A percentile compares a stretch with the other conserved stretches of the same genome.
Conservation (phyloP, 2,797 vertebrate species). For the Acestrorhynchus altus region DNA sequence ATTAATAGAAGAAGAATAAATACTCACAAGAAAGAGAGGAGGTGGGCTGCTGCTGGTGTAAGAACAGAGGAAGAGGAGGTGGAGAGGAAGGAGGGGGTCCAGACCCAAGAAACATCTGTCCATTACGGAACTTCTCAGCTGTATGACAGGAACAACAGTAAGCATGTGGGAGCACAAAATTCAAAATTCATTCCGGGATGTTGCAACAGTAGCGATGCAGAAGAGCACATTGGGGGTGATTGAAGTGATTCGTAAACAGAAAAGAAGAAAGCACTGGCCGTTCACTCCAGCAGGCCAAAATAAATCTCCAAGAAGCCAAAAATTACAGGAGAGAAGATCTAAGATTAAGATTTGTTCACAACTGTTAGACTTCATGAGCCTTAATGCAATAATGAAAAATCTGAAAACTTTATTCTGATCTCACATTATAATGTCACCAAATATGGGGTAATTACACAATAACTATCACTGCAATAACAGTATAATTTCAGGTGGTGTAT, state of each 20-base stretch:
- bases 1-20: slow-evolving; percentile 79
- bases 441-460: too few species aligned
- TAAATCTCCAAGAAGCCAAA: neutral
- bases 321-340: neutral
- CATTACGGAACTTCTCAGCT: slow-evolving; percentile 74
- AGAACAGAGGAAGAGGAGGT: slow-evolving; percentile 45
- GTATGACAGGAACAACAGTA: slow-evolving; percentile 76
- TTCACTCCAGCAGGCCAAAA: slow-evolving; percentile 6
- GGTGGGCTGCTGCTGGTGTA: slow-evolving; percentile 60
- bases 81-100: neutral
- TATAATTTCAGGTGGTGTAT: too few species aligned
- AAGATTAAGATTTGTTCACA: neutral
- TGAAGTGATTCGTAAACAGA: slow-evolving; percentile 54
- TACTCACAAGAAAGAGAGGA: slow-evolving; percentile 68
- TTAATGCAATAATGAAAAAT: neutral
- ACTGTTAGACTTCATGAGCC: neutral
- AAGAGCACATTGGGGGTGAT: slow-evolving; percentile 80
- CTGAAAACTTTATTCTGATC: too few species aligned
- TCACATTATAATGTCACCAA: too few species aligned
- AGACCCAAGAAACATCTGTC: slow-evolving; percentile 74
- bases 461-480: too few species aligned
- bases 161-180: too few species aligned
- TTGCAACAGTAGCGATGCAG: slow-evolving; percentile 80
- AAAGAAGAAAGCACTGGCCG: slow-evolving; percentile 42
- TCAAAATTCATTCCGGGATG: slow-evolving; percentile 80